These are phyloP conservation scores for Reticulitermes speratus DNA, from an alignment of 1,140 invertebrate species.

Conservation along the genomic window DNA sequence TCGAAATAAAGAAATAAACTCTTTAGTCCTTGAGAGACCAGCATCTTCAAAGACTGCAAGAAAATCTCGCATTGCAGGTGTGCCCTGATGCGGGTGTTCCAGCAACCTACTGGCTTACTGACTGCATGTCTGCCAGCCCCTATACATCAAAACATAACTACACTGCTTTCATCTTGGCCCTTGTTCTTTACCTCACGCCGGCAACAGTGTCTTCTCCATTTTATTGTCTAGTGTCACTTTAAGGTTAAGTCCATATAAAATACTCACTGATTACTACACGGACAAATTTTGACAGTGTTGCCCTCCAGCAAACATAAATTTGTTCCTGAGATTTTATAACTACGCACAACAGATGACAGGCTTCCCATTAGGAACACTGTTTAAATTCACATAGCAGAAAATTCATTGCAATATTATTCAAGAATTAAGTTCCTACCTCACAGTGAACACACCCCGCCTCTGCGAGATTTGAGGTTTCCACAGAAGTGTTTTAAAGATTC, in stretches of 20 bases:
- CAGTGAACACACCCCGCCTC: too few species aligned
- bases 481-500: too few species aligned
- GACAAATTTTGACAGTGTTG: not conserved
- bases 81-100: not conserved
- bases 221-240: not conserved
- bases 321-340: not conserved
- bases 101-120: constrained; percentile 14
- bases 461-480: too few species aligned
- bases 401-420: too few species aligned
- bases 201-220: not conserved
- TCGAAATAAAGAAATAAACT: not conserved
- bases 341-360: not conserved
- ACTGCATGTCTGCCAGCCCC: not conserved
- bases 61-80: not conserved
- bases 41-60: not conserved
- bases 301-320: not conserved
- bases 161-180: not conserved
- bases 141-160: not conserved
- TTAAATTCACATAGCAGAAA: too few species aligned
- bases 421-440: too few species aligned
- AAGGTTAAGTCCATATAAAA: not conserved
- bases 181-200: not conserved
- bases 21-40: not conserved
- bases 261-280: not conserved
- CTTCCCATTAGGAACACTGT: too few species aligned